Base-by-base conservation (phyloP, 1,140 invertebrate species). In the Idris sp. region DNA sequence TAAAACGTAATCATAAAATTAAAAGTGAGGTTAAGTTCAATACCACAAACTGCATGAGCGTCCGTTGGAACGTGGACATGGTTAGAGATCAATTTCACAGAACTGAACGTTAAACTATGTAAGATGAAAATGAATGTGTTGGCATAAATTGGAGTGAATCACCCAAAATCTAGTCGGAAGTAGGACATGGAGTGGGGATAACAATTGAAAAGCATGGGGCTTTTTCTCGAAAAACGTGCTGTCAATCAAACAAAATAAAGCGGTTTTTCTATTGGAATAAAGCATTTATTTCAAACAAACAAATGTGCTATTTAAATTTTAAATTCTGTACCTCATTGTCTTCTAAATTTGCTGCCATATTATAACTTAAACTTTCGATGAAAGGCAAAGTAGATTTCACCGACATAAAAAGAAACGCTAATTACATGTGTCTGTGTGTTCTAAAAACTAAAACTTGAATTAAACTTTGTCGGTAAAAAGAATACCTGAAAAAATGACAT, bases 21-120 rank as follows among this genome's bases (percentile, higher is more conserved):
- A 26, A 33, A 41, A 59, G 30, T 53, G 13, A 64, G 59, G 59
- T 64, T 64, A 62, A 62, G 35, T 30, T 8, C 11, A 18, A 46
- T 62, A 64, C 59, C 59, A 8, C 36, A 16, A 53, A 51, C 4
- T 36, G 46, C 30, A 53, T 53, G 1, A 64, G 19, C 10, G 56
- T 33, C 43, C 28, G 33, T 11, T 30, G 41, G 28, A 33, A 51
- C 35, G 18, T 62, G 16, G 25, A 10, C 54, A 46, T 59, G 2
- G 22, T 33, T 19, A 43, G 19, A 4, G 15, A 11, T 0, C 6
- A 14, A 6, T 35, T 11, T 35, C 9, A 46, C 9, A 7, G 14
- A 18, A 4, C 54, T 26, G 15, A n/a, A n/a, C n/a, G n/a, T n/a
- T n/a, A n/a, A n/a, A n/a, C n/a, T n/a, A n/a, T n/a, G n/a, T n/a